phyloP scores from a whole-genome alignment of 2,113 vertebrate genomes.

The Cisticola juncidis region DNA sequence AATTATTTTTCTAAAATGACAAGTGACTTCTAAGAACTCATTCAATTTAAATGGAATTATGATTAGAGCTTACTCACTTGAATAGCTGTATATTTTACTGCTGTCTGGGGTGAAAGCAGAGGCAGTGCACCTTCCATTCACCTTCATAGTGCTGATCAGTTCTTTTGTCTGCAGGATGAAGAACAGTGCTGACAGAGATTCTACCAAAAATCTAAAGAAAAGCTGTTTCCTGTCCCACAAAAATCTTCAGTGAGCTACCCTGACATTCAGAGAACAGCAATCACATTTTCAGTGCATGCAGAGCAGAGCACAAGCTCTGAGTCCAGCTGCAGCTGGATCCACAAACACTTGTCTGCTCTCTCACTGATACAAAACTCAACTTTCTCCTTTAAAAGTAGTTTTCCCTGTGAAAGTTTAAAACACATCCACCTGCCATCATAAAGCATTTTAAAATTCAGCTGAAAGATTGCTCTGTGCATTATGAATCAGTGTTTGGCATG shows the following conservation, averaged over 20 bases:
- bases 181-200: not conserved
- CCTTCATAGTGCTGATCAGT: slow-evolving; percentile 87
- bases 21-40: not conserved
- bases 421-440: not conserved
- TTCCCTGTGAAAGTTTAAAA: not conserved
- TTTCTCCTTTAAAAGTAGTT: not conserved
- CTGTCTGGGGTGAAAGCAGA: slow-evolving; percentile 84
- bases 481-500: not conserved
- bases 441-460: not conserved
- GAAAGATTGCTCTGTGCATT: not conserved
- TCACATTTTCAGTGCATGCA: not conserved
- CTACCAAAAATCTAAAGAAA: not conserved
- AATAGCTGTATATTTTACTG: slow-evolving; percentile 83
- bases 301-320: not conserved
- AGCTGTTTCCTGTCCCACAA: not conserved
- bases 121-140: slow-evolving; percentile 81
- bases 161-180: slow-evolving; percentile 85
- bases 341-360: not conserved
- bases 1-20: not conserved
- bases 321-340: not conserved
- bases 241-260: not conserved
- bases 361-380: not conserved
- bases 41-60: not conserved
- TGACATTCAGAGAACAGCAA: not conserved
- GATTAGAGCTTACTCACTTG: slow-evolving; percentile 71